Base-by-base conservation (phyloP, 2,113 vertebrate species). In the Myrmecophaga tridactyla region DNA sequence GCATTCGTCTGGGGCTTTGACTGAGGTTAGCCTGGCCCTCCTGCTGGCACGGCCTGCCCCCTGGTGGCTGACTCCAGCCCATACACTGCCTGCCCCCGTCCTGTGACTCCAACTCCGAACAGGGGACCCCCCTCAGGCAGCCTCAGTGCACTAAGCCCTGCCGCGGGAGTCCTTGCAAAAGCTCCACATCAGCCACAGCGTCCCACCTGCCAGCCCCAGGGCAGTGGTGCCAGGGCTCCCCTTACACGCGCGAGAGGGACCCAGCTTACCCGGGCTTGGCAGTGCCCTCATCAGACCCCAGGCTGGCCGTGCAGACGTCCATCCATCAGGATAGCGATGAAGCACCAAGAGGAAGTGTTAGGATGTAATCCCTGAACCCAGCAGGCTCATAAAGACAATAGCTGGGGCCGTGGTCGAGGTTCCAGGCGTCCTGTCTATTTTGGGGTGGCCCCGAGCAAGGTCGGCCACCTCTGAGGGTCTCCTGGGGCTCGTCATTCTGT, bases 381-480 rank as follows among this genome's bases (percentile, higher is more conserved):
- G 87, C 80, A 97, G 97, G 96, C 98, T 98, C 98, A 98, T 99
- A 98, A 99, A 98, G 97, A 99, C 98, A 98, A 98, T 98, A 98
- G 98, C 98, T 98, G 98, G 97, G 98, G 97, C 97, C 86, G 96
- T 95, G 92, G 97, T 96, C 94, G 97, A 98, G 98, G 98, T 97
- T 98, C 97, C 97, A 96, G 98, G 97, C 96, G 94, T 94, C 94
- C 85, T 97, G 96, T 98, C 98, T 99, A 98, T 98, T 98, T 98
- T 96, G 94, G 98, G 98, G 98, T 96, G 96, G 97, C 97, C 97
- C 96, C 73, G 58, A 60, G 93, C 91, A 7, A 39, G 94, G 96
- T 97, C 67, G 97, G 97, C 98, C 98, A 97, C 2, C 92, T 97
- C 97, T 72, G 77, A 98, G 98, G 98, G 97, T 98, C 98, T 98